Evolutionary conservation across 2,797 vertebrate species (phyloP).

Genomic region (Apogon talboti): DNA sequence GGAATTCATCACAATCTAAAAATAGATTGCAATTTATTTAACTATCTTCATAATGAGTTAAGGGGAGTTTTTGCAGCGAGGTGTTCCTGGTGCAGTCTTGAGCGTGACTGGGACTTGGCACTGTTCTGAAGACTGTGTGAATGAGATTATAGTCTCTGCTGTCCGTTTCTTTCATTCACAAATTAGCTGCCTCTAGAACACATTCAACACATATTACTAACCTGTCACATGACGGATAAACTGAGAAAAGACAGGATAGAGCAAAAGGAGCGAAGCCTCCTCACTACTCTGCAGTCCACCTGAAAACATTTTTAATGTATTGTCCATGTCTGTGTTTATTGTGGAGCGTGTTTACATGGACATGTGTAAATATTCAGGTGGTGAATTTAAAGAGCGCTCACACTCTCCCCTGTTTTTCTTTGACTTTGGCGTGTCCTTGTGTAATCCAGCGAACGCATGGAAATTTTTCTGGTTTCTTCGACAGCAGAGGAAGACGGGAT

Average conservation of each 20-base stretch:
- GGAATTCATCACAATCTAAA: too few relatives aligned
- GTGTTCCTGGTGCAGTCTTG: conserved; percentile 31
- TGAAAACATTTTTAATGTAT: neutral
- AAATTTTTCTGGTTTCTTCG: conserved; percentile 16
- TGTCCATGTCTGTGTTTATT: neutral
- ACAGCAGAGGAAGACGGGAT: conserved; percentile 14
- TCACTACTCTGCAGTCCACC: neutral
- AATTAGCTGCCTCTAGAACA: conserved; percentile 51
- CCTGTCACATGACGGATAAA: conserved; percentile 21
- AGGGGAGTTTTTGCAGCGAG: neutral
- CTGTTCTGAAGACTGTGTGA: conserved; percentile 45
- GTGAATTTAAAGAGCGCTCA: conserved; percentile 15
- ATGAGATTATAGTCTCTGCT: conserved; percentile 60
- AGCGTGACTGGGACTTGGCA: conserved; percentile 48
- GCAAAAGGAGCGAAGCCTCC: neutral
- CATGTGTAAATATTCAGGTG: conserved; percentile 6
- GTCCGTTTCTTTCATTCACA: conserved; percentile 61
- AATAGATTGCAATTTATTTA: too few relatives aligned
- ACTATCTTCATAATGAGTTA: too few relatives aligned
- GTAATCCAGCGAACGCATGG: conserved; percentile 8
- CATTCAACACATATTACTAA: conserved; percentile 34
- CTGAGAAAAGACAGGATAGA: neutral
- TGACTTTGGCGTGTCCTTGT: neutral
- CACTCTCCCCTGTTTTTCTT: conserved; percentile 31
- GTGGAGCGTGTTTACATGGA: neutral